Percentiles rank a stretch among this genome's conserved stretches.
These are phyloP conservation scores for Dicaeum eximium DNA, from an alignment of 2,113 vertebrate species.

Conservation along the genomic window DNA sequence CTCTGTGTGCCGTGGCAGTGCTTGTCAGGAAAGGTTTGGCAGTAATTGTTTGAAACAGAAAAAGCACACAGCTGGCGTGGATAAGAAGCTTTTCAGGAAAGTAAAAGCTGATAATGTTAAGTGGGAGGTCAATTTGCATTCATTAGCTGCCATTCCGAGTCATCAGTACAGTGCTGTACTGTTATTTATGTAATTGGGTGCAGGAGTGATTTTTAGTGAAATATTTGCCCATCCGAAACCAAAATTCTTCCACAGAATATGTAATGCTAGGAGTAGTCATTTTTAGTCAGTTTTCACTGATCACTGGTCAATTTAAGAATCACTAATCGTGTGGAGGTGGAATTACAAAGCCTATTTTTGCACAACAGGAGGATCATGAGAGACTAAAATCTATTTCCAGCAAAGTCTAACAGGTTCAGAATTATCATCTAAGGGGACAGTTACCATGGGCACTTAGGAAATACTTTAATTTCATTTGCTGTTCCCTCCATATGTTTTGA, in stretches of 20 bases:
- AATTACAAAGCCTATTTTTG: conserved; percentile 12
- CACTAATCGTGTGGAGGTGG: not conserved
- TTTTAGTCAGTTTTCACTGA: not conserved
- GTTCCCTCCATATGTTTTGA: not conserved
- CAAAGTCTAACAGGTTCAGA: conserved; percentile 27
- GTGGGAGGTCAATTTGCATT: not conserved
- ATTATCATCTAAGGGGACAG: not conserved
- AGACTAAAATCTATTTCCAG: conserved; percentile 27
- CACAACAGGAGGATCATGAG: not conserved
- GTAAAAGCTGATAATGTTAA: not conserved
- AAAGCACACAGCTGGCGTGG: not conserved
- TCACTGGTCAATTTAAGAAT: not conserved
- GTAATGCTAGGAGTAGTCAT: not conserved
- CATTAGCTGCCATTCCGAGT: not conserved
- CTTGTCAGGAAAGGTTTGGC: not conserved
- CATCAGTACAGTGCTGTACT: not conserved
- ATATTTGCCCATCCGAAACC: not conserved
- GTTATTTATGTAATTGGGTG: not conserved
- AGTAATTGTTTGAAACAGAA: not conserved
- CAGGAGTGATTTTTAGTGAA: not conserved
- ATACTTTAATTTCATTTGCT: not conserved
- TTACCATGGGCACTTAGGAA: not conserved
- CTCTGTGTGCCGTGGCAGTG: not conserved
- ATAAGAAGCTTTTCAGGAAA: conserved; percentile 32
- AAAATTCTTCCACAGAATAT: not conserved